Conservation (phyloP, 2,888 invertebrate species). For the Agriotes lineatus region DNA sequence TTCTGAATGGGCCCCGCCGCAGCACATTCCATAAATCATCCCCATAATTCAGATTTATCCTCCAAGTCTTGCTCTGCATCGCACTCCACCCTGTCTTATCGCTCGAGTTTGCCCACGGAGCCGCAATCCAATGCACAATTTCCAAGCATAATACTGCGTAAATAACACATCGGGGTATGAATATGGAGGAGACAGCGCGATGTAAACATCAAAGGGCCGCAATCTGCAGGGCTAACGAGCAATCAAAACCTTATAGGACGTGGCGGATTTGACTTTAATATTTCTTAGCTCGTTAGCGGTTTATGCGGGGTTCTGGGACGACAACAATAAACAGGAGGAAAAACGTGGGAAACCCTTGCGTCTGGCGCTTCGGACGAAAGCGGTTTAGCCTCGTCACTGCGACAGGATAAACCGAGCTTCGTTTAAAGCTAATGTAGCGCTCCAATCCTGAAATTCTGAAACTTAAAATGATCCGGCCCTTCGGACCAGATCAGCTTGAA, state of each 20-base stretch:
- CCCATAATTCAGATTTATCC: constrained; percentile 7
- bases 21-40: background rate
- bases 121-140: constrained; percentile 42
- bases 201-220: constrained; percentile 42
- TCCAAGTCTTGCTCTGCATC: background rate
- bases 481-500: background rate
- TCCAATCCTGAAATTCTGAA: constrained; percentile 1
- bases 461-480: background rate
- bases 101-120: constrained; percentile 14
- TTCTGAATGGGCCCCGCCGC: too few species aligned
- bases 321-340: constrained; percentile 18
- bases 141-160: constrained; percentile 46
- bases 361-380: constrained; percentile 8
- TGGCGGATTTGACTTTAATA: constrained; percentile 26
- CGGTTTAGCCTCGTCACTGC: constrained; percentile 14
- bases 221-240: constrained; percentile 41
- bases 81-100: constrained; percentile 10
- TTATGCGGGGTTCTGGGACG: constrained; percentile 1
- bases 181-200: constrained; percentile 43
- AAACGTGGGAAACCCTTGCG: constrained; percentile 3
- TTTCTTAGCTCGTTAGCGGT: constrained; percentile 22
- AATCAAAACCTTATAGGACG: constrained; percentile 29
- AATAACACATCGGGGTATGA: constrained; percentile 45
- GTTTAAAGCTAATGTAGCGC: constrained; percentile 17
- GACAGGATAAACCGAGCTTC: constrained; percentile 19